Conservation (phyloP, 2,113 vertebrate species). For the human (Homo sapiens) region GRCh38 chr4:39867501-39868000, state of each 20-base stretch:
- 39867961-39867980: neutral
- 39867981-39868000: neutral
- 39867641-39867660: no score
- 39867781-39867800: neutral
- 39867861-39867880: neutral
- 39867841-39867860: neutral
- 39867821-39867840: neutral
- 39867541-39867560: no score
- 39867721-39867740: no score
- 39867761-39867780: no score
- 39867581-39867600: no score
- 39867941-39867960: neutral
- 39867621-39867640: no score
- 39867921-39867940: neutral
- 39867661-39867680: no score
- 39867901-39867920: neutral
- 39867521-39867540: neutral
- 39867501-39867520: neutral
- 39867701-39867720: no score
- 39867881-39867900: constrained; percentile 2
- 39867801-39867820: neutral
- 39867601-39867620: no score
- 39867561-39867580: no score
- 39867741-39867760: no score
- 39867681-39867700: no score